phyloP scores from a whole-genome alignment of 37 sponge, comb jelly and placozoan species.

The Sycon ciliatum region DNA sequence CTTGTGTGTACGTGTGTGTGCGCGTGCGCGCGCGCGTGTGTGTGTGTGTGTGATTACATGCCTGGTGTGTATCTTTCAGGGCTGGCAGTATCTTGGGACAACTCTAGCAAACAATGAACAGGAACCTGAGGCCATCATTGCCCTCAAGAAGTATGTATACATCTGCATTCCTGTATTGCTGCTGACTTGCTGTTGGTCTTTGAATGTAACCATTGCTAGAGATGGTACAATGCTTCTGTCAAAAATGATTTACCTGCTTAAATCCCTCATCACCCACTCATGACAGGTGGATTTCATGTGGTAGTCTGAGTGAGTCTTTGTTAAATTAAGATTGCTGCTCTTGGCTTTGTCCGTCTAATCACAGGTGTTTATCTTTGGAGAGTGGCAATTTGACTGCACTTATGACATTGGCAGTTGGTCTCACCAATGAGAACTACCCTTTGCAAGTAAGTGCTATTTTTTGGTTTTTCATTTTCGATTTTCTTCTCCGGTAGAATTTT shows the following conservation, averaged over 20 bases:
- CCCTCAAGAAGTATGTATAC: slow-evolving; percentile 69
- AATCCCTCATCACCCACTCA: too few species aligned
- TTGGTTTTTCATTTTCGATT: too few species aligned
- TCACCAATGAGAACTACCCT: slow-evolving; percentile 90
- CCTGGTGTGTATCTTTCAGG: slow-evolving; percentile 73
- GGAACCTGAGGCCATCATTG: slow-evolving; percentile 71
- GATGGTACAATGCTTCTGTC: too few species aligned
- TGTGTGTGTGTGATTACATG: background rate
- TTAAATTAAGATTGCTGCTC: too few species aligned
- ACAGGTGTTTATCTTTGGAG: slow-evolving; percentile 58
- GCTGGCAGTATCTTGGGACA: slow-evolving; percentile 84
- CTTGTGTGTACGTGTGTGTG: slow-evolving; percentile 6
- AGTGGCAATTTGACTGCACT: slow-evolving; percentile 54
- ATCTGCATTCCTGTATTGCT: too few species aligned
- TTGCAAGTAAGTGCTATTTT: too few species aligned
- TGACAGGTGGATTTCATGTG: too few species aligned
- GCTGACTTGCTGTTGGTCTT: too few species aligned
- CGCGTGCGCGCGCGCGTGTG: background rate
- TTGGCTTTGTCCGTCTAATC: background rate
- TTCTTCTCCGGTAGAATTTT: too few species aligned
- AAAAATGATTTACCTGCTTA: too few species aligned
- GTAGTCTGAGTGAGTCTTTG: too few species aligned
- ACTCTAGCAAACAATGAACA: slow-evolving; percentile 91
- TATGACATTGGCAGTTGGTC: slow-evolving; percentile 74
- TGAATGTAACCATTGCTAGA: too few species aligned